Percentiles rank a stretch among this genome's conserved stretches.
Evolutionary conservation across 2,113 vertebrate genomes (phyloP).

Genomic region (Marmota monax): DNA sequence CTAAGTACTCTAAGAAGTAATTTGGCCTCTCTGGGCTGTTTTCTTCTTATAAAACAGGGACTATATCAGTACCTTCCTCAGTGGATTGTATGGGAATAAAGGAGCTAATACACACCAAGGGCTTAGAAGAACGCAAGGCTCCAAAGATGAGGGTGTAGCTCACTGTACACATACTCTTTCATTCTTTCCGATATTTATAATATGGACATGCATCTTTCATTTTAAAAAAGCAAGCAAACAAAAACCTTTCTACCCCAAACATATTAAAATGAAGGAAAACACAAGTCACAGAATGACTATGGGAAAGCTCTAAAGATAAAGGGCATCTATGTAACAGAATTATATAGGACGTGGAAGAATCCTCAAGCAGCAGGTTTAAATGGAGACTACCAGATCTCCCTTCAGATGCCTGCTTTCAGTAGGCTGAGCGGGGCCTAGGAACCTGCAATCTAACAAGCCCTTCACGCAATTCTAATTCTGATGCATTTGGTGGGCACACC

Average conservation of each 20-base stretch:
- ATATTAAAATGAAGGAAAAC: conserved; percentile 25
- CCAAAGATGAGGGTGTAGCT: background rate
- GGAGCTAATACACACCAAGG: background rate
- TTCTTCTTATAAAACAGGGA: conserved; percentile 3
- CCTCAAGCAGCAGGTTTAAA: background rate
- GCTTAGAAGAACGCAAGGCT: background rate
- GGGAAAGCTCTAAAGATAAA: background rate
- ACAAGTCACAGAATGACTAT: background rate
- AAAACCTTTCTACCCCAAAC: background rate
- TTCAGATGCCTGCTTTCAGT: background rate
- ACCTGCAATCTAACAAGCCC: background rate
- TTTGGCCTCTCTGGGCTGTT: background rate
- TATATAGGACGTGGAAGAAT: background rate
- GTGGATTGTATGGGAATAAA: background rate
- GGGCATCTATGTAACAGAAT: background rate
- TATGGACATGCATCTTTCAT: conserved; percentile 3
- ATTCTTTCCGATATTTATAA: background rate
- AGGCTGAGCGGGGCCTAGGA: background rate
- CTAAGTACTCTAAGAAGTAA: conserved; percentile 16
- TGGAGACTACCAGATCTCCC: background rate
- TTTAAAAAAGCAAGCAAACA: background rate
- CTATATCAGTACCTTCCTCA: background rate
- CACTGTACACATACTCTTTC: background rate
- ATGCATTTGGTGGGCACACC: background rate
- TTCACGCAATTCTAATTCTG: conserved; percentile 35